Evolutionary conservation across 2,888 invertebrate genomes (phyloP).

Genomic region (Cantharis rustica): DNA sequence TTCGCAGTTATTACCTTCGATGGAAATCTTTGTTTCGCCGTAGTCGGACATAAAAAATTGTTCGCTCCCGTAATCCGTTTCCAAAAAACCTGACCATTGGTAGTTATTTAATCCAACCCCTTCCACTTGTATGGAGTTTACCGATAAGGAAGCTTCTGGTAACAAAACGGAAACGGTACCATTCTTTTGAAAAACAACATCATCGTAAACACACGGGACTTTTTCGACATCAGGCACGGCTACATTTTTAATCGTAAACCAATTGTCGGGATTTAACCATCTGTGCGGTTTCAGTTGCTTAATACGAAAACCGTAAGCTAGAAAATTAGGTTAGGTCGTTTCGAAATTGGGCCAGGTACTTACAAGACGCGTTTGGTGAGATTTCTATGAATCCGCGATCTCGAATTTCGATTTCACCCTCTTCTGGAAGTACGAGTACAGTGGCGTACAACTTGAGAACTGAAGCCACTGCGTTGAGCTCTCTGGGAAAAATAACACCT

Average conservation of each 20-base stretch:
- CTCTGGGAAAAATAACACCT: constrained; percentile 28
- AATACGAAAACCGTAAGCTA: constrained; percentile 32
- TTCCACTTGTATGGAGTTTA: constrained; percentile 11
- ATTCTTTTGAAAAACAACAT: constrained; percentile 52
- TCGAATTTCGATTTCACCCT: constrained; percentile 54
- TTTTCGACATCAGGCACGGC: constrained; percentile 60
- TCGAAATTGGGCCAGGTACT: constrained; percentile 41
- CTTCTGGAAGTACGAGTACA: constrained; percentile 54
- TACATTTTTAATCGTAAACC: constrained; percentile 50
- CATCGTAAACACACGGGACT: constrained; percentile 58
- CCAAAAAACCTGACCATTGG: constrained; percentile 18
- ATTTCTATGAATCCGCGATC: constrained; percentile 50
- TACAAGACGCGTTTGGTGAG: constrained; percentile 52
- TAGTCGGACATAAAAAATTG: constrained; percentile 6
- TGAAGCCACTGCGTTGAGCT: constrained; percentile 25
- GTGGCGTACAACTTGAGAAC: constrained; percentile 31
- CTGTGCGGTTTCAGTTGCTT: constrained; percentile 23
- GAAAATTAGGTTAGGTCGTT: background rate
- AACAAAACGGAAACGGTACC: constrained; percentile 10
- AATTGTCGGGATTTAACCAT: constrained; percentile 56
- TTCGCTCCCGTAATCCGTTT: constrained; percentile 15
- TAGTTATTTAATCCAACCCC: constrained; percentile 1
- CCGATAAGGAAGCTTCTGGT: constrained; percentile 7
- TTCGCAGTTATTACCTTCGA: background rate
- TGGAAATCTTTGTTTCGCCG: background rate